These are phyloP conservation scores for Aleiodes alternator DNA, from an alignment of 2,888 invertebrate genomes.

Conservation along the genomic window DNA sequence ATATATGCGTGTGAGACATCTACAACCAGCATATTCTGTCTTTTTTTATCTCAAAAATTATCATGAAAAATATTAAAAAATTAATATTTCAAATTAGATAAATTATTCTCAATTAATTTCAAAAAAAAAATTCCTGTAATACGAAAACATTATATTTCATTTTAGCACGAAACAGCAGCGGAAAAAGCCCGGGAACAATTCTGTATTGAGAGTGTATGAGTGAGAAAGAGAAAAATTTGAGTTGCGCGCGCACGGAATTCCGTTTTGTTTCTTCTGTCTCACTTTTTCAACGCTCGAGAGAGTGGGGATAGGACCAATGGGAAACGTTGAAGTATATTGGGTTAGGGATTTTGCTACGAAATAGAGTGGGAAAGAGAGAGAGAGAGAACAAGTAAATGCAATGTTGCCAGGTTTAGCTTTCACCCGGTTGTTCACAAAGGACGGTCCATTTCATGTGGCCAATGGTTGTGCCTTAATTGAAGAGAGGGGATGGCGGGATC, in stretches of 20 bases:
- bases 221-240: slow-evolving; percentile 17
- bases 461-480: slow-evolving; percentile 60
- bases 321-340: not conserved
- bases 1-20: not conserved
- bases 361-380: slow-evolving; percentile 14
- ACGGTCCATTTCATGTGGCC: slow-evolving; percentile 68
- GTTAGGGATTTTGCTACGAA: slow-evolving; percentile 3
- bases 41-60: not conserved
- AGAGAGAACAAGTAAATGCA: slow-evolving; percentile 54
- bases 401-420: slow-evolving; percentile 73
- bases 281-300: not conserved
- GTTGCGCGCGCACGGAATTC: slow-evolving; percentile 32
- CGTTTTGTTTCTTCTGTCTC: not conserved
- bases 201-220: not conserved
- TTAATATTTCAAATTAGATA: not conserved
- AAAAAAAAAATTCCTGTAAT: not conserved
- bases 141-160: not conserved
- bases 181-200: slow-evolving; percentile 39
- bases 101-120: not conserved
- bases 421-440: slow-evolving; percentile 75
- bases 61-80: no score
- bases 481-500: slow-evolving; percentile 71
- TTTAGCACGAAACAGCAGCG: not conserved
- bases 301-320: slow-evolving; percentile 23
- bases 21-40: not conserved